These are phyloP conservation scores for Plectropomus leopardus DNA, from an alignment of 2,113 vertebrate genomes.

Conservation along the genomic window DNA sequence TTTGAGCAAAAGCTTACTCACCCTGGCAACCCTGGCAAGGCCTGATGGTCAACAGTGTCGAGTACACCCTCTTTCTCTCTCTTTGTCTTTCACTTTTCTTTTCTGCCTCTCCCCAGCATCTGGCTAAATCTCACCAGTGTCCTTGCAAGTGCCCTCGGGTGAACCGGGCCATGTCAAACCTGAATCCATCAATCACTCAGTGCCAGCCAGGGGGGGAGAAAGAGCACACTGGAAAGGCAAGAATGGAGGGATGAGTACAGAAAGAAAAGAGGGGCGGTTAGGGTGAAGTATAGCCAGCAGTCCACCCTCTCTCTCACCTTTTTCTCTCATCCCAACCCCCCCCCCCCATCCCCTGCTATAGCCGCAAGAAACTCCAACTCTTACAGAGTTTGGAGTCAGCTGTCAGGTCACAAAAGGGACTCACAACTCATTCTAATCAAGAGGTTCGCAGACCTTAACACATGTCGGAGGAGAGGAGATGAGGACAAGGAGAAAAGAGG, in stretches of 20 bases:
- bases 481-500: slow-evolving; percentile 8
- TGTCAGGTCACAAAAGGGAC: slow-evolving; percentile 57
- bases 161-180: slow-evolving; percentile 79
- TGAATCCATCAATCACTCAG: slow-evolving; percentile 80
- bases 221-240: slow-evolving; percentile 40
- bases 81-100: slow-evolving; percentile 47
- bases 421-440: slow-evolving; percentile 48
- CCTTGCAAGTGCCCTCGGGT: slow-evolving; percentile 74
- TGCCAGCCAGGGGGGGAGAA: slow-evolving; percentile 52
- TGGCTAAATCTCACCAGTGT: slow-evolving; percentile 66
- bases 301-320: slow-evolving; percentile 46
- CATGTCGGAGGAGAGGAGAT: slow-evolving; percentile 28
- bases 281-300: slow-evolving; percentile 71
- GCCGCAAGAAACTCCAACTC: slow-evolving; percentile 28
- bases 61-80: slow-evolving; percentile 5
- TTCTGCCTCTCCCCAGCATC: slow-evolving; percentile 58
- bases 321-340: slow-evolving; percentile 5
- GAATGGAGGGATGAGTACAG: slow-evolving; percentile 52
- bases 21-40: slow-evolving; percentile 36
- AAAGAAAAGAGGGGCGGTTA: slow-evolving; percentile 22
- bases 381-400: slow-evolving; percentile 48
- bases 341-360: background rate
- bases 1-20: slow-evolving; percentile 54
- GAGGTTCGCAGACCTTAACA: slow-evolving; percentile 27
- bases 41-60: slow-evolving; percentile 36